Conservation (phyloP, 1,140 invertebrate genomes). For the Drosophila tropicalis region DNA sequence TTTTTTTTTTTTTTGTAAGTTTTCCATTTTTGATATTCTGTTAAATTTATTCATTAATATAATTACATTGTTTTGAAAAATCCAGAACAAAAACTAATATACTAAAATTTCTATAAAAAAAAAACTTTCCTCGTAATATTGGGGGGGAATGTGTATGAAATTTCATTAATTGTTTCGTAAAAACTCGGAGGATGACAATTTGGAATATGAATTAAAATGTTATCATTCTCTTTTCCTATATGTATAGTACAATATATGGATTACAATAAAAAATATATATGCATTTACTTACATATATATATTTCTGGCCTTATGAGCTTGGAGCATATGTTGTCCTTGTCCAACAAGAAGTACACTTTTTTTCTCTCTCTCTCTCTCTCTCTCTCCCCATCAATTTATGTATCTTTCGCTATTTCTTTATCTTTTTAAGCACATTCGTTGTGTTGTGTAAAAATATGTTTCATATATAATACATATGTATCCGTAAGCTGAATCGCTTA, state of each 20-base stretch:
- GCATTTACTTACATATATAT: not conserved
- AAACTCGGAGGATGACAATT: not conserved
- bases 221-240: not conserved
- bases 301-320: slow-evolving; percentile 9
- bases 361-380: slow-evolving; percentile 19
- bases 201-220: slow-evolving; percentile 6
- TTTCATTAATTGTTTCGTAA: too few relatives aligned
- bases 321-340: not conserved
- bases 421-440: slow-evolving; percentile 31
- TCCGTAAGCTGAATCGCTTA: slow-evolving; percentile 41
- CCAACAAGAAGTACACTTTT: slow-evolving; percentile 3
- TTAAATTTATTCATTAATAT: slow-evolving; percentile 47
- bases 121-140: slow-evolving; percentile 14
- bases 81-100: slow-evolving; percentile 23
- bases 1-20: not conserved
- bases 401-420: slow-evolving; percentile 13
- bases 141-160: slow-evolving; percentile 38
- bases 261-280: not conserved
- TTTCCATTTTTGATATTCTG: slow-evolving; percentile 21
- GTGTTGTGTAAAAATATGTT: slow-evolving; percentile 35
- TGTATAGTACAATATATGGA: slow-evolving; percentile 3
- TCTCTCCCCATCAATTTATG: too few relatives aligned
- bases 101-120: slow-evolving; percentile 11
- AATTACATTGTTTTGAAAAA: slow-evolving; percentile 44
- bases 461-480: slow-evolving; percentile 43